Conservation (phyloP, 2,113 vertebrate genomes). For the Coracopsis vasa region DNA sequence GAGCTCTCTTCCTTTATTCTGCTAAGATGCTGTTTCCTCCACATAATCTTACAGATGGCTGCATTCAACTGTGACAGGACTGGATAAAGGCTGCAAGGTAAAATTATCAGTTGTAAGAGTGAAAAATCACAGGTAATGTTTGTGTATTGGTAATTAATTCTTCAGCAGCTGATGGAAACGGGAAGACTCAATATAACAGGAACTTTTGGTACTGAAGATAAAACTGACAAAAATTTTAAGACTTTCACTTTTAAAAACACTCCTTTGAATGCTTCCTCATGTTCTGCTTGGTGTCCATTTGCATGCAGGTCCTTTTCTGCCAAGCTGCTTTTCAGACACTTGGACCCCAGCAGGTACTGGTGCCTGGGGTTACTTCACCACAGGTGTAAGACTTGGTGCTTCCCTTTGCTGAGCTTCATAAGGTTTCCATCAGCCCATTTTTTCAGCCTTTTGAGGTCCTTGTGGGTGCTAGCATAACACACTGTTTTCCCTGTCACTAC, state of each 20-base stretch:
- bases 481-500: neutral
- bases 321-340: neutral
- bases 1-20: conserved; percentile 33
- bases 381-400: neutral
- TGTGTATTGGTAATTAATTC: conserved; percentile 9
- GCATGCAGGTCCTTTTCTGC: neutral
- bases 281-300: neutral
- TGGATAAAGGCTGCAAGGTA: conserved; percentile 46
- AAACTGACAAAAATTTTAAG: neutral
- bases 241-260: neutral
- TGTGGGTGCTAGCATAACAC: neutral
- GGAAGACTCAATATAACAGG: neutral
- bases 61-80: conserved; percentile 66
- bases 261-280: neutral
- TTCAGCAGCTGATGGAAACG: neutral
- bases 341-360: neutral
- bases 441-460: neutral
- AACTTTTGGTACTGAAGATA: neutral
- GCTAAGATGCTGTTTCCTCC: conserved; percentile 64
- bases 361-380: neutral
- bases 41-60: conserved; percentile 58
- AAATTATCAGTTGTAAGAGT: conserved; percentile 17
- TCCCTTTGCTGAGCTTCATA: neutral
- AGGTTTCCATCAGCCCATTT: neutral
- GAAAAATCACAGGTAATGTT: conserved; percentile 43